Evolutionary conservation across 2,888 invertebrate genomes (phyloP), one percentile per base, ranked within the genome.

Genomic region (Cataglyphis albicans): DNA sequence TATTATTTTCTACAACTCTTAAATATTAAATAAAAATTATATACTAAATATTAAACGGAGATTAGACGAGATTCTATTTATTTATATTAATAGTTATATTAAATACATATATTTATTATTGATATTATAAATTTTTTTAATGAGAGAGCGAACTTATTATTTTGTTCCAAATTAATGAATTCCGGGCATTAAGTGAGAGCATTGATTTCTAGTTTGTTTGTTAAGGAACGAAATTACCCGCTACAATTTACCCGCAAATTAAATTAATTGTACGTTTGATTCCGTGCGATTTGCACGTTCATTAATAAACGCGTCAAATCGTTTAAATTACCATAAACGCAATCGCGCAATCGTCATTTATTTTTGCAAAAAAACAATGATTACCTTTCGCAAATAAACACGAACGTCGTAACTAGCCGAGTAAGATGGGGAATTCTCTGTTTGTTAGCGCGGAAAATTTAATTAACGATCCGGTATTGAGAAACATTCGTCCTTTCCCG

Each of bases 211-310:
- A 32, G 18, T 41, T 32, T 48, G 18, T 35, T 75, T 38, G 25
- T 75, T 65, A 75, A 75, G 25, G 25, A 38, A 65, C 18, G 48
- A 65, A 32, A 29, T 2, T 29, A 29, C 29, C 29, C 29, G 52
- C 18, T 48, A 48, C 25, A 65, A 75, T 75, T 75, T 1, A 15
- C 9, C 3, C 12, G 38, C 32, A 25, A 55, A 35, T 75, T 75
- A 52, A 48, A 64, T 75, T 64, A 75, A 75, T 75, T 65, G 25
- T 38, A 18, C 35, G 52, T 35, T 52, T 65, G 52, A 65, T 75
- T 21, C 5, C 7, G 21, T 18, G 6, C 18, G 12, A 10, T n/a
- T 64, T 64, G 25, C 48, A 32, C 35, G 21, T n/a, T 68, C 18
- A 35, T 52, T 75, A 75, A 64, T 32, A 21, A 64, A 12, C 18